Conservation (phyloP, 2,888 invertebrate species). For the Idaea biselata region DNA sequence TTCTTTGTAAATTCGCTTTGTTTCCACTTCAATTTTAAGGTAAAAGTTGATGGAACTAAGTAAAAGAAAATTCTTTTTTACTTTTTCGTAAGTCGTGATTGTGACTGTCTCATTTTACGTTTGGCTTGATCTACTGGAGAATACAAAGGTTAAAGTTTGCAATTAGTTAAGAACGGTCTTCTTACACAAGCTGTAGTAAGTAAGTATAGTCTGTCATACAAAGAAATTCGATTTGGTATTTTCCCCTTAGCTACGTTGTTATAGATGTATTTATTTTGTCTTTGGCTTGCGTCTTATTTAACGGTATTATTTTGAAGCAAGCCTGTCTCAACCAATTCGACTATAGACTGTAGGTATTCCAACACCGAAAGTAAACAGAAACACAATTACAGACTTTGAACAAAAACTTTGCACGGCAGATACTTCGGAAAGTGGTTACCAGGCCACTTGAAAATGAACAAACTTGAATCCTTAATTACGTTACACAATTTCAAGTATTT, state of each 20-base stretch:
- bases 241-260: neutral
- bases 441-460: constrained; percentile 17
- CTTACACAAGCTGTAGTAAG: neutral
- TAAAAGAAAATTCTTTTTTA: neutral
- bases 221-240: neutral
- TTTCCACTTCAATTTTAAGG: constrained; percentile 1
- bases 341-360: constrained; percentile 11
- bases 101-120: neutral
- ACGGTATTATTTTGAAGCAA: neutral
- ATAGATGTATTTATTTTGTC: neutral
- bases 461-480: constrained; percentile 26
- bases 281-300: neutral
- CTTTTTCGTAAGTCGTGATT: neutral
- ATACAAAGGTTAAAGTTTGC: neutral
- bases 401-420: constrained; percentile 21
- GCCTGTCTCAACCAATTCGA: neutral
- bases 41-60: constrained; percentile 1
- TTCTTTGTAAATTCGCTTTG: constrained; percentile 3
- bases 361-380: constrained; percentile 27
- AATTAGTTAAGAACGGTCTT: neutral
- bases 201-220: neutral
- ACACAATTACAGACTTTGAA: constrained; percentile 27
- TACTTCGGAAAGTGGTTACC: constrained; percentile 26
- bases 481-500: constrained; percentile 22
- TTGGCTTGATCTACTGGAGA: neutral